Evolutionary conservation across 2,797 vertebrate genomes (phyloP), one percentile per base, ranked within the genome.

Genomic region (Thaleichthys pacificus): DNA sequence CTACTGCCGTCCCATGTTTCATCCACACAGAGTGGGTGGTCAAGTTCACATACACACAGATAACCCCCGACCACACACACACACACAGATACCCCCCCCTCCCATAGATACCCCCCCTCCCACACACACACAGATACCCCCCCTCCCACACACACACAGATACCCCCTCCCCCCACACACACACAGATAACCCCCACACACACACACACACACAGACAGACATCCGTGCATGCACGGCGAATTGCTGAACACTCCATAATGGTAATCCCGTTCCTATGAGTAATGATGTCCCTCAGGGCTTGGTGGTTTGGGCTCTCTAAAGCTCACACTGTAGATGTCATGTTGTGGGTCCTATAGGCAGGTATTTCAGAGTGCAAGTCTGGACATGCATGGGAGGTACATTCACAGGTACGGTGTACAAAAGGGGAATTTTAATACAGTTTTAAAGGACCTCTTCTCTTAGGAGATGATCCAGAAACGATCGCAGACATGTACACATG

Each of bases 1-100:
- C 47, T 57, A 51, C 9, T 65, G 56, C 64, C 75, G 21, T 74
- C 72, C 78, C 69, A 63, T 73, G 35, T 77, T 65, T 74, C 54
- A 74, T 74, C 63, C 62, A 30, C 71, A 80, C 77, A 67, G 70
- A 58, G 73, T 79, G 85, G 83, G 78, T 89, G 83, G 87, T 81
- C 83, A 61, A 22, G 58, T 71, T 79, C 67, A 63, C 63, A 77
- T 54, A 65, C 61, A 68, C 61, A 21, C 68, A 38, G 11, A 47
- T 32, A 65, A 42, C 38, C 38, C 38, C 38, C 38, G 2, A 1
- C 38, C 11, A 11, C 63, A 58, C 57, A 60, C 32, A 38, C 35
- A 66, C 6, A 56, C 63, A 57, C 65, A 38, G 11, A 47, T 32
- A 65, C n/a, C 1, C 26, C 26, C 24, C 24, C 24, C 24, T 24